Evolutionary conservation across 53 echinoderm and acorn worm genomes (phyloP).

Genomic region (Mesocentrotus franciscanus): DNA sequence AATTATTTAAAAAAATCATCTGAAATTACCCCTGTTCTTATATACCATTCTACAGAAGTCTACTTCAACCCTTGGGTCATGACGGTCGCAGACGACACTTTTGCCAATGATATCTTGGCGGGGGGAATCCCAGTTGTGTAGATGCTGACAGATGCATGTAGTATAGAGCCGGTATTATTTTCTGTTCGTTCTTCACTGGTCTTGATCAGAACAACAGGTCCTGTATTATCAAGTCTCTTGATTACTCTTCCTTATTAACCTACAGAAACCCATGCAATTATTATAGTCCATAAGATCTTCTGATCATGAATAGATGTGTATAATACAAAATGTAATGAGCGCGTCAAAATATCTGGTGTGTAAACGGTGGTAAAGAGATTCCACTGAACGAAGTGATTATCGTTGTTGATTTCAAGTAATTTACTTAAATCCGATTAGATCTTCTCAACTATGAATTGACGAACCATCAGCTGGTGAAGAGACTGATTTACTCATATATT

Average conservation of each 20-base stretch:
- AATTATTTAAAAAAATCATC: no score
- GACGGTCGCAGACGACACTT: neutral
- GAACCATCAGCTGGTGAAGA: neutral
- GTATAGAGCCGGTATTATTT: neutral
- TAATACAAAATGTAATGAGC: neutral
- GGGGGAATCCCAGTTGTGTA: constrained; percentile 6
- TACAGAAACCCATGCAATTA: neutral
- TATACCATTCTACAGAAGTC: neutral
- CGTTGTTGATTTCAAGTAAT: neutral
- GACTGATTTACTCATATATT: neutral
- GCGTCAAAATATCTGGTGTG: neutral
- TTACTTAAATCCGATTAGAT: neutral
- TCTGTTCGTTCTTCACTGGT: neutral
- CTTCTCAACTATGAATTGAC: neutral
- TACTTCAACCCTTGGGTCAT: neutral
- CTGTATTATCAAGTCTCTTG: neutral
- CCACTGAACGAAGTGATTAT: neutral
- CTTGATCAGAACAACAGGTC: neutral
- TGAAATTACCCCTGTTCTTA: no score
- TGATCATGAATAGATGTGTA: neutral
- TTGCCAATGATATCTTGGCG: constrained; percentile 14
- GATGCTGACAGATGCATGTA: constrained; percentile 24
- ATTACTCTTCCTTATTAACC: no score
- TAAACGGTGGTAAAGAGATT: neutral
- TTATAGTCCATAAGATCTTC: neutral